A percentile compares a stretch with the other conserved stretches of the same genome.
Evolutionary conservation across 2,113 vertebrate genomes (phyloP).

Genomic region (Ammodytes marinus): DNA sequence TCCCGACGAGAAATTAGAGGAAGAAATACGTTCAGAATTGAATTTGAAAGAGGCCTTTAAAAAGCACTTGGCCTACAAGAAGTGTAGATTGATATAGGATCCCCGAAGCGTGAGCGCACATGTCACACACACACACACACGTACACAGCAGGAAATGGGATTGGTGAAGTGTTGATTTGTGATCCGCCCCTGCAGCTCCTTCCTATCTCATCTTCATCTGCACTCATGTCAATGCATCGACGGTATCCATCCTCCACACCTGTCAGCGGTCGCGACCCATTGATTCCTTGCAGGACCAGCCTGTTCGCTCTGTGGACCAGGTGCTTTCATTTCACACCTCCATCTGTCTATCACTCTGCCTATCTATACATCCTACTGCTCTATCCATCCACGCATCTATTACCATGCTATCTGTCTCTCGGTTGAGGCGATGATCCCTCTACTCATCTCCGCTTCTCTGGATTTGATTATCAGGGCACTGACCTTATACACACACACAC

Average conservation of each 20-base stretch:
- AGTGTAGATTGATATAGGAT: slow-evolving; percentile 28
- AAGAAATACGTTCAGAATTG: slow-evolving; percentile 10
- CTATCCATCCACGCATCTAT: slow-evolving; percentile 30
- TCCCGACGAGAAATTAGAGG: slow-evolving; percentile 18
- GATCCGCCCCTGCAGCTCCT: slow-evolving; percentile 38
- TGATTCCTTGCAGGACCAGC: slow-evolving; percentile 29
- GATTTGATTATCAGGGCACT: slow-evolving; percentile 33
- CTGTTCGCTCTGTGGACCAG: slow-evolving; percentile 34
- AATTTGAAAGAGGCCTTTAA: slow-evolving; percentile 26
- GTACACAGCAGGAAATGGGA: slow-evolving; percentile 33
- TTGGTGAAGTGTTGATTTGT: slow-evolving; percentile 55
- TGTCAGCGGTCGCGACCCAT: slow-evolving; percentile 60
- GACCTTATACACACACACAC: slow-evolving; percentile 41
- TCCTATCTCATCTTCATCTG: slow-evolving; percentile 59
- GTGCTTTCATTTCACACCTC: slow-evolving; percentile 68
- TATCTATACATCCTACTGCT: slow-evolving; percentile 50
- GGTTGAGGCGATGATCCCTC: slow-evolving; percentile 58
- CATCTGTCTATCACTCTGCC: slow-evolving; percentile 44
- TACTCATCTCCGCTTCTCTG: slow-evolving; percentile 56
- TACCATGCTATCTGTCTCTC: slow-evolving; percentile 47
- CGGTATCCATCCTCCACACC: slow-evolving; percentile 67
- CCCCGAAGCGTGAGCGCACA: slow-evolving; percentile 11
- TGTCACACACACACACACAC: slow-evolving; percentile 22
- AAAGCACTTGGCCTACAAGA: slow-evolving; percentile 32
- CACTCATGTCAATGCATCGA: slow-evolving; percentile 20